Percentiles rank a stretch among this genome's conserved stretches.
Evolutionary conservation across 2,797 vertebrate species (phyloP).

Genomic region (Meda fulgida): DNA sequence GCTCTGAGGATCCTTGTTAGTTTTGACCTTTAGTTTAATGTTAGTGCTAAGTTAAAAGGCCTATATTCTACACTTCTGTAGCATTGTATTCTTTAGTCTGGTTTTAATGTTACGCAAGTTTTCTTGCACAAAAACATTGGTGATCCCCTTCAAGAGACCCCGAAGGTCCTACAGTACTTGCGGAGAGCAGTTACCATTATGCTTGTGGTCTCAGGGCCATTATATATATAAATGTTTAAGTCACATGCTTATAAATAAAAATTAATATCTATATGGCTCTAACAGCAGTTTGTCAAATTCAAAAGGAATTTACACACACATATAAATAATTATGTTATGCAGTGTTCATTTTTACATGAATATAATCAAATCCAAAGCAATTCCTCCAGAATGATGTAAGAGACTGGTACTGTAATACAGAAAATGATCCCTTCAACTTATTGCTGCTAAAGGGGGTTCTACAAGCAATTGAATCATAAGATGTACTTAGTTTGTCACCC

Average conservation of each 20-base stretch:
- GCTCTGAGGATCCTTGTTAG: constrained; percentile 67
- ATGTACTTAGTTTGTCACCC: too few species aligned
- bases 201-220: too few species aligned
- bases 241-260: background rate
- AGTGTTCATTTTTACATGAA: too few species aligned
- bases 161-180: background rate
- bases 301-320: background rate
- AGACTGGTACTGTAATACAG: too few species aligned
- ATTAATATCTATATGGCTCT: background rate
- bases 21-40: constrained; percentile 71
- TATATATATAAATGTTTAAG: background rate
- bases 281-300: background rate
- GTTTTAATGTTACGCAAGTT: constrained; percentile 2
- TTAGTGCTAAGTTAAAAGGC: background rate
- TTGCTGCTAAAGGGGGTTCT: too few species aligned
- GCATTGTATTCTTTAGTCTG: constrained; percentile 2
- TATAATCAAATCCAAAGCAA: too few species aligned
- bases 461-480: too few species aligned
- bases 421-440: too few species aligned
- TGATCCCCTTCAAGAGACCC: background rate
- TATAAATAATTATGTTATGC: too few species aligned
- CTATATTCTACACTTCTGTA: constrained; percentile 12
- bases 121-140: background rate
- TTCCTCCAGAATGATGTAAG: too few species aligned
- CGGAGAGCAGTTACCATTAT: background rate